phyloP scores from a whole-genome alignment of 1,140 invertebrate species.

The Eulimnadia texana region DNA sequence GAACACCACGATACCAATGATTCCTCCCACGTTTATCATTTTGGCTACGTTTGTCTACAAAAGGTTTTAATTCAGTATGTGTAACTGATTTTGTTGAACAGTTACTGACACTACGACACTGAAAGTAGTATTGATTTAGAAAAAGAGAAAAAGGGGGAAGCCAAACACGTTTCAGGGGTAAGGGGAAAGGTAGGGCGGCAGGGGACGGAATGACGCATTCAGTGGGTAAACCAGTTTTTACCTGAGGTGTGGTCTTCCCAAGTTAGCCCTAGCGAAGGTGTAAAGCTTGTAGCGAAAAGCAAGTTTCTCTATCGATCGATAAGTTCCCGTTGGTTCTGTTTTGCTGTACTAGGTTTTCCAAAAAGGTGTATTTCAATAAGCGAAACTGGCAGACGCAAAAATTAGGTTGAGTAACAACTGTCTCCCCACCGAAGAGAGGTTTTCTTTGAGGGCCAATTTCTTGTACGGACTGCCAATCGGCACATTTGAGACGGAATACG shows the following conservation, averaged over 20 bases:
- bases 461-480: slow-evolving; percentile 81
- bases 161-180: background rate
- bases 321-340: too few relatives aligned
- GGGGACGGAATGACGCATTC: background rate
- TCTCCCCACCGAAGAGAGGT: slow-evolving; percentile 87
- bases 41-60: slow-evolving; percentile 25
- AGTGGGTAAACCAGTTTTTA: background rate
- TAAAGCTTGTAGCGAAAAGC: too few relatives aligned
- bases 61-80: background rate
- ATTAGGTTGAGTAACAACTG: slow-evolving; percentile 43
- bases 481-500: slow-evolving; percentile 42
- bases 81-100: background rate
- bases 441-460: slow-evolving; percentile 87
- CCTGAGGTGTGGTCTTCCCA: background rate
- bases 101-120: too few relatives aligned
- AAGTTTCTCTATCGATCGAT: too few relatives aligned
- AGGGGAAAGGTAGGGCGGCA: background rate
- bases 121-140: too few relatives aligned
- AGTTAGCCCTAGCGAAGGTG: background rate
- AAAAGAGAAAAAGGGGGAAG: too few relatives aligned
- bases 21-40: slow-evolving; percentile 79
- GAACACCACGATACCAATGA: slow-evolving; percentile 84
- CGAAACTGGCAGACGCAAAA: too few relatives aligned
- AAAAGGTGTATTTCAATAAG: too few relatives aligned
- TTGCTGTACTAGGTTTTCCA: too few relatives aligned